Conservation (phyloP, 2,888 invertebrate genomes). For the Drosophila anomalipes region DNA sequence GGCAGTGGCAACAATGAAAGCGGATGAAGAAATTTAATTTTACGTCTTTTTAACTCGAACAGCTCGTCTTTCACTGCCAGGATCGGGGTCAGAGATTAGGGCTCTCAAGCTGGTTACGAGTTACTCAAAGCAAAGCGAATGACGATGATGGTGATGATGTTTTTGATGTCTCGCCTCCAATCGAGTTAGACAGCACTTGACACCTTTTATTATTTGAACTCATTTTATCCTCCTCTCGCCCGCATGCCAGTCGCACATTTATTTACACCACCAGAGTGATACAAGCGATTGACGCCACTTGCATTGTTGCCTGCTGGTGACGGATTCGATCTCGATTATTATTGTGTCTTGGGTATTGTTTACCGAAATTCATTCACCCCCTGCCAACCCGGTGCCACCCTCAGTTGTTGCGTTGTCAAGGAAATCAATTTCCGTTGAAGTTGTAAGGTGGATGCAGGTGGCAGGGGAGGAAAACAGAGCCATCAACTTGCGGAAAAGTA, state of each 20-base stretch:
- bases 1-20: constrained; percentile 56
- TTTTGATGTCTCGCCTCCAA: constrained; percentile 29
- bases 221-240: neutral
- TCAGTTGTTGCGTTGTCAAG: constrained; percentile 23
- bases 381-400: constrained; percentile 1
- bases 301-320: constrained; percentile 67
- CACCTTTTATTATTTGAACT: constrained; percentile 67
- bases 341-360: constrained; percentile 72
- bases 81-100: constrained; percentile 22
- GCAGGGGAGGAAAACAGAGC: neutral
- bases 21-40: constrained; percentile 83
- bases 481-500: constrained; percentile 52
- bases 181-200: constrained; percentile 65
- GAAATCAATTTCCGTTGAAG: constrained; percentile 74
- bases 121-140: constrained; percentile 25
- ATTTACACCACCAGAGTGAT: constrained; percentile 31
- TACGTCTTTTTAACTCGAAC: constrained; percentile 75
- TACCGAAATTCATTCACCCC: constrained; percentile 46
- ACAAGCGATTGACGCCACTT: constrained; percentile 42
- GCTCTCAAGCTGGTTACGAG: constrained; percentile 41
- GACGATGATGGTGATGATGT: constrained; percentile 31
- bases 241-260: constrained; percentile 29
- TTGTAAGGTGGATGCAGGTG: constrained; percentile 16
- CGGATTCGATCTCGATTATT: constrained; percentile 75
- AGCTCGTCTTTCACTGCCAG: constrained; percentile 57